Conservation (phyloP, 1,140 invertebrate species). For the Paraescarpia echinospica region DNA sequence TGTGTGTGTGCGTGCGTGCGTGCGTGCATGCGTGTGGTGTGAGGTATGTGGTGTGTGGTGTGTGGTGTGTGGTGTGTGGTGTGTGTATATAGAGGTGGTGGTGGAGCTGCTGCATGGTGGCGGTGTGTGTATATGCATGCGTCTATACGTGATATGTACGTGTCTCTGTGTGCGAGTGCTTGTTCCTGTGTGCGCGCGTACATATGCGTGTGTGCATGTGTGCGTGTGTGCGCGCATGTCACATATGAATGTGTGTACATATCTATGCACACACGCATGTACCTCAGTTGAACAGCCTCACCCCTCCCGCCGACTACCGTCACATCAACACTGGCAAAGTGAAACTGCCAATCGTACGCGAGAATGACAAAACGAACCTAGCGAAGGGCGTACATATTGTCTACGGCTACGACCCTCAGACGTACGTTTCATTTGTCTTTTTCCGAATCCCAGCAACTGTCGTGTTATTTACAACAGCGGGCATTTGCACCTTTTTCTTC, state of each 20-base stretch:
- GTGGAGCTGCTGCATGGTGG: background rate
- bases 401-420: background rate
- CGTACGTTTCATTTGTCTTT: background rate
- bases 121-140: background rate
- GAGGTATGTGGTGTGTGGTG: too few species aligned
- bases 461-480: too few species aligned
- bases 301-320: background rate
- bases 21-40: too few species aligned
- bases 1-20: too few species aligned
- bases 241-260: background rate
- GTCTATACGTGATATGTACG: too few species aligned
- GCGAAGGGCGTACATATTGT: background rate
- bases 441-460: too few species aligned
- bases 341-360: background rate
- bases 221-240: background rate
- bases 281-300: background rate
- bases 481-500: too few species aligned
- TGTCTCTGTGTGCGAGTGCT: too few species aligned
- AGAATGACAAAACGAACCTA: background rate
- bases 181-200: background rate
- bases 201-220: background rate
- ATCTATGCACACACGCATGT: background rate
- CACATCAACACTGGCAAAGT: background rate
- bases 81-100: too few species aligned
- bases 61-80: too few species aligned